These are phyloP conservation scores for Babyrousa celebensis DNA, from an alignment of 2,797 vertebrate species.

Conservation along the genomic window DNA sequence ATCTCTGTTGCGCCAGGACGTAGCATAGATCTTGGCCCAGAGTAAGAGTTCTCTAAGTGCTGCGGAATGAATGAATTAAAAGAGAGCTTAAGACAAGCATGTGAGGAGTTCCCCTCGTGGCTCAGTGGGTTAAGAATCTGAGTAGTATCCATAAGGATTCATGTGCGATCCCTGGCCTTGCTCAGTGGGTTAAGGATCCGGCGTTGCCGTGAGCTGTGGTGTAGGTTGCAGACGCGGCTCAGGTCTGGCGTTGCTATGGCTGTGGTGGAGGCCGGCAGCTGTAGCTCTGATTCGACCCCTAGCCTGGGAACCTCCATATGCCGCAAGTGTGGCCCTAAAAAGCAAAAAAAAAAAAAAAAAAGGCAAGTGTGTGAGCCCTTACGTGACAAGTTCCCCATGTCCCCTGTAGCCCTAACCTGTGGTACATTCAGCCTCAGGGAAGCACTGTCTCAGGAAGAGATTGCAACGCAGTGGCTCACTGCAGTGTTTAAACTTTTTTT, in stretches of 20 bases:
- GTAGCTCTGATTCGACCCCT: too few species aligned
- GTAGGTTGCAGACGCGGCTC: too few species aligned
- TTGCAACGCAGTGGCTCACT: not conserved
- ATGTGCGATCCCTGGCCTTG: too few species aligned
- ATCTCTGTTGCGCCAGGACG: not conserved
- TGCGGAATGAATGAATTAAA: not conserved
- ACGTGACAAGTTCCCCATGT: accelerated
- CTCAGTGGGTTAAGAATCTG: too few species aligned
- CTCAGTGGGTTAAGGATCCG: too few species aligned
- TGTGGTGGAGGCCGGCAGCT: too few species aligned
- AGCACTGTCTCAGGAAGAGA: not conserved
- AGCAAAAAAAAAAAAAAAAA: not conserved
- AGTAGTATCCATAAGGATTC: too few species aligned
- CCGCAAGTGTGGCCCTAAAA: too few species aligned
- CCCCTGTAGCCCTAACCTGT: not conserved
- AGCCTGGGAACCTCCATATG: too few species aligned
- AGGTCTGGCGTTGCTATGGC: too few species aligned
- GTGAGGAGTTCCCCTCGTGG: too few species aligned
- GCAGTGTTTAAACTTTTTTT: not conserved
- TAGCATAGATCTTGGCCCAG: not conserved
- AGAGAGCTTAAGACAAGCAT: not conserved
- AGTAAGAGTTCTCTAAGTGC: not conserved
- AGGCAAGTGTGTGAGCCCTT: not conserved
- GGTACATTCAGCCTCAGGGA: not conserved
- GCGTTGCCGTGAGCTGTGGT: too few species aligned